Base-by-base conservation (phyloP, 2,888 invertebrate genomes). In the Amiota communis region DNA sequence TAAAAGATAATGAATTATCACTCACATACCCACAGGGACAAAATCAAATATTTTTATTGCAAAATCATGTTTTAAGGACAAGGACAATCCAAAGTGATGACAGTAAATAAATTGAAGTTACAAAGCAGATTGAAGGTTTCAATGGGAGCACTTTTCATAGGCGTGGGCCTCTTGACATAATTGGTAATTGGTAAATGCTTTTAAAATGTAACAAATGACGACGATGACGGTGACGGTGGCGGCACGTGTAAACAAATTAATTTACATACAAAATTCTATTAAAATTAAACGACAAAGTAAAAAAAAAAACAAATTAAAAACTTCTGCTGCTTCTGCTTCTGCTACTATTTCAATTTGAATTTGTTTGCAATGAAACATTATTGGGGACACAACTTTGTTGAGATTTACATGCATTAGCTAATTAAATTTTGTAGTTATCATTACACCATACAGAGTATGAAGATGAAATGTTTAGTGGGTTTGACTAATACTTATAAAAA, bases 151-250 rank as follows among this genome's bases (percentile, higher is more conserved):
- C 23, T 23, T 23, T 23, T 23, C 23, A 23, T 23, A 23, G 36
- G 36, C 36, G 36, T 36, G 36, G 36, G 2, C 36, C 36, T 36
- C 36, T 36, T 36, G 36, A 36, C 8, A 36, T 36, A 36, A 36
- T 36, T 36, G 36, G 36, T 68, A 68, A 68, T 68, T 68, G 67
- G 51, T 23, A 68, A 68, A 68, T 68, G 67, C 67, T 68, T 68
- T 68, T 68, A 68, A 68, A 68, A 51, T 53, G 13, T 23, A 20
- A 36, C 36, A 36, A 36, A 36, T 36, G 36, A 36, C 36, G 6
- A 36, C 6, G 36, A 36, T 36, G 36, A 36, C 23, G 23, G 23
- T 3, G 23, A 3, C 23, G 36, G 36, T 6, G 36, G 36, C 6
- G 36, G 36, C 36, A 36, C 3, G 15, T 53, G 51, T 53, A 68